A percentile compares a stretch with the other conserved stretches of the same genome.
Evolutionary conservation across 2,888 invertebrate genomes (phyloP).

Genomic region (Hemicrepidius hirtus): DNA sequence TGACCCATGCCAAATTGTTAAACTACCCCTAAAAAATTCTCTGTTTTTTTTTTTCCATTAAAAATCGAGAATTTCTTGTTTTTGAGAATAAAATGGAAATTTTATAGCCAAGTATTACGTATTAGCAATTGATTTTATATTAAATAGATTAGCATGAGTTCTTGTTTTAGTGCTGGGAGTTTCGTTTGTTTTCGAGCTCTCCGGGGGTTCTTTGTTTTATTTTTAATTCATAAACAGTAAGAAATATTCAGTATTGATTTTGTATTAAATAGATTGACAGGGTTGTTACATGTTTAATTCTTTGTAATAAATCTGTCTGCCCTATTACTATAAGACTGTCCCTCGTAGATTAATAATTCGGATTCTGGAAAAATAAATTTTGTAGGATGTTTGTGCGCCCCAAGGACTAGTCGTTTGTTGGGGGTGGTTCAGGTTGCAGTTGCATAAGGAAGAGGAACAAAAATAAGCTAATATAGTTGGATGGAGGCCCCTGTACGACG

Average conservation of each 20-base stretch:
- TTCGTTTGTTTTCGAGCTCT: too few species aligned
- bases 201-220: too few species aligned
- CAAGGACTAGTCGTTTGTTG: not conserved
- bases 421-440: conserved; percentile 40
- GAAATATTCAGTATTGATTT: too few species aligned
- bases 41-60: too few species aligned
- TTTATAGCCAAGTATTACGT: too few species aligned
- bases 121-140: too few species aligned
- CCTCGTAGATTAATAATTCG: not conserved
- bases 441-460: conserved; percentile 43
- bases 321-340: not conserved
- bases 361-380: not conserved
- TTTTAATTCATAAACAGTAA: too few species aligned
- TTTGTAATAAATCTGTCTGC: too few species aligned
- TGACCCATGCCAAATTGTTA: conserved; percentile 52
- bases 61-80: not conserved
- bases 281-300: too few species aligned
- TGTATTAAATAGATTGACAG: too few species aligned
- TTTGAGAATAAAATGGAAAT: not conserved
- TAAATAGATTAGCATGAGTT: too few species aligned
- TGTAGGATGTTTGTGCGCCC: not conserved
- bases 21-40: conserved; percentile 39
- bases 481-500: conserved; percentile 50
- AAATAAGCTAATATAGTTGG: conserved; percentile 48
- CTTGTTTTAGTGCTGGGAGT: too few species aligned